Evolutionary conservation across 1,140 invertebrate genomes (phyloP), one percentile per base, ranked within the genome.

Genomic region (Araneus ventricosus): DNA sequence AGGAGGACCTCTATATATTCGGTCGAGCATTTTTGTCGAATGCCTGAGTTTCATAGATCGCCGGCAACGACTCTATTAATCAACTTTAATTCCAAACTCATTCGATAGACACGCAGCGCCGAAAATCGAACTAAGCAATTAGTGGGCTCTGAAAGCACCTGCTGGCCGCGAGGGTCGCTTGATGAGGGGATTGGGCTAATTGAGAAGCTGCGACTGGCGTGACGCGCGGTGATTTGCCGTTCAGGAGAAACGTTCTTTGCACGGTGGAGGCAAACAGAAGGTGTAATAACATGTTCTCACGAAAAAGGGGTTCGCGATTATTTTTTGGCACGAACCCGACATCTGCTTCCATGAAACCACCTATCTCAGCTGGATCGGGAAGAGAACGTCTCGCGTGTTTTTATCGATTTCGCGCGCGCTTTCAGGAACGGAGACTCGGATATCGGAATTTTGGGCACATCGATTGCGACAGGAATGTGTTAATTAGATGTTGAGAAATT

Each of bases 281-380:
- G 80, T 82, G 80, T 82, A 82, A 82, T 82, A 82, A 82, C 41
- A n/a, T n/a, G 22, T 24, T 45, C 80, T 82, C 80, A 82, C 80
- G 80, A 45, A 82, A 27, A 82, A 52, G 39, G 5, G 1, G 41
- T 22, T 4, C 37, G 0, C 10, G 80, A 82, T 82, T 82, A 75
- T 75, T 82, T 52, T 45, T 52, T 82, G 41, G 41, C 80, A 82
- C 80, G 80, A 82, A 41, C 39, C 27, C 17, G 80, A 30, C 41
- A 45, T 52, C 41, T 45, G 37, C 41, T 41, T 82, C n/a, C 24
- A 82, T 82, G 45, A 37, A 24, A n/a, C 1, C 37, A 45, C 14
- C 79, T 7, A 41, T 39, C 5, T 34, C 27, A 7, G 34, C 24
- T 82, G 7, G 1, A 10, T 75, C 30, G 17, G 14, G 67, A 75